Percentiles rank a stretch among this genome's conserved stretches.
These are phyloP conservation scores for Epizoanthus illoricatus DNA, from an alignment of 92 coral and sea anemone genomes.

Conservation along the genomic window DNA sequence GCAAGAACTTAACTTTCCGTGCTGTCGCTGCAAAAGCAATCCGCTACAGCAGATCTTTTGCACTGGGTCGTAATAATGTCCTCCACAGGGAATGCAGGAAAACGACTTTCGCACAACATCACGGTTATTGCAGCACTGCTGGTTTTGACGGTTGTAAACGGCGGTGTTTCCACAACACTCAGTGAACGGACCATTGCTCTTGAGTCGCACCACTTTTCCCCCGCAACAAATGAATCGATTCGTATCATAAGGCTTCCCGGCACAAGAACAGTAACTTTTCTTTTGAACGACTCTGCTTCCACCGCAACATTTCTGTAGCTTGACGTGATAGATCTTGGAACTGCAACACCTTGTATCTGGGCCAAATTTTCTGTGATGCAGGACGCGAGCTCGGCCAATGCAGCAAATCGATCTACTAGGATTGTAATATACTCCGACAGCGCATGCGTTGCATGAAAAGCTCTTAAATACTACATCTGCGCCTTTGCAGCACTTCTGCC, in stretches of 20 bases:
- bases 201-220: neutral
- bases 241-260: neutral
- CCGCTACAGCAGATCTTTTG: constrained; percentile 15
- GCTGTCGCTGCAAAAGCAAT: neutral
- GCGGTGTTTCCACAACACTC: neutral
- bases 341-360: constrained; percentile 2
- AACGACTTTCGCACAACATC: neutral
- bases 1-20: neutral
- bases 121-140: constrained; percentile 3
- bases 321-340: neutral
- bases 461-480: neutral
- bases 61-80: constrained; percentile 14
- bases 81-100: constrained; percentile 23
- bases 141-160: neutral
- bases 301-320: neutral
- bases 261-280: too few relatives aligned
- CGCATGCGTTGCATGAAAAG: constrained; percentile 15
- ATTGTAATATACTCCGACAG: neutral
- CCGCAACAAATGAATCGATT: neutral
- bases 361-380: constrained; percentile 1
- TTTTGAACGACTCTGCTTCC: too few relatives aligned
- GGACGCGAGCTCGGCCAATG: neutral
- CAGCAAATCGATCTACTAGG: constrained; percentile 3
- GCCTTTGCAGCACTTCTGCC: constrained; percentile 1
- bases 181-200: neutral